phyloP scores from a whole-genome alignment of 2,888 invertebrate species.

The Pycnomerus fuliginosus region DNA sequence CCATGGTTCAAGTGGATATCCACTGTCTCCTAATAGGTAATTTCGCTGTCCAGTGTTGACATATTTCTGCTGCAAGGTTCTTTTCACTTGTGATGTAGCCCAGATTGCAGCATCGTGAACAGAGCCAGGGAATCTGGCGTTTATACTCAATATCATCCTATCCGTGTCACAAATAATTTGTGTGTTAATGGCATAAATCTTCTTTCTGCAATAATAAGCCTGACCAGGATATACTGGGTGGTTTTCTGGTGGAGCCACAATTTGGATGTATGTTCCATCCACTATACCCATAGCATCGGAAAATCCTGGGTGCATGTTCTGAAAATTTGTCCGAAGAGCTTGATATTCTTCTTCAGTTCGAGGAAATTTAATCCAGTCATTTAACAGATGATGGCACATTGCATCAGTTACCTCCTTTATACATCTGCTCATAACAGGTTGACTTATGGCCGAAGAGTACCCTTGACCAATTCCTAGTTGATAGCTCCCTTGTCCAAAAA shows the following conservation, averaged over 20 bases:
- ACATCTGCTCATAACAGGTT: not conserved
- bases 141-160: conserved; percentile 4
- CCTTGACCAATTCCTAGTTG: not conserved
- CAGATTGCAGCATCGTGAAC: conserved; percentile 4
- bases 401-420: not conserved
- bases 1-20: conserved; percentile 5
- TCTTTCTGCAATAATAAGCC: conserved; percentile 14
- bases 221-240: conserved; percentile 13
- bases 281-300: conserved; percentile 3
- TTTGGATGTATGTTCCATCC: conserved; percentile 11
- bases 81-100: not conserved
- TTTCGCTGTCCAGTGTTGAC: not conserved
- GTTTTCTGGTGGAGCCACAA: conserved; percentile 10
- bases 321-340: not conserved
- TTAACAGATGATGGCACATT: not conserved
- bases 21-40: conserved; percentile 3
- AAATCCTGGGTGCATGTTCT: not conserved
- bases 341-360: not conserved
- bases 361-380: not conserved
- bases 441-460: not conserved
- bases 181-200: conserved; percentile 14
- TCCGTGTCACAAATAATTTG: conserved; percentile 8
- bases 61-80: not conserved
- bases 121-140: conserved; percentile 4
- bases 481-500: not conserved